Conservation (phyloP, 2,888 invertebrate genomes). For the Chrysomela aeneicollis region DNA sequence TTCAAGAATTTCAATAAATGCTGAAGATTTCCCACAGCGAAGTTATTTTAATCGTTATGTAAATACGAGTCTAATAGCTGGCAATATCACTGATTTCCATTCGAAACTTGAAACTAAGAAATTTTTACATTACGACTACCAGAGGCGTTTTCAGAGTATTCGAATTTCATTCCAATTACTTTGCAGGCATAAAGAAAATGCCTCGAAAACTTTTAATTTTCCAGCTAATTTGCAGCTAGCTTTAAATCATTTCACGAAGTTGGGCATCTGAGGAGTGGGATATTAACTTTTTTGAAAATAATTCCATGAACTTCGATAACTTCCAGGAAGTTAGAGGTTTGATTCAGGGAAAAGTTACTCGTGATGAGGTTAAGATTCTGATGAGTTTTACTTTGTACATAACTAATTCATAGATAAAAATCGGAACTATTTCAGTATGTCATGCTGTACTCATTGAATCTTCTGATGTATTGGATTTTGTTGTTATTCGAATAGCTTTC, state of each 20-base stretch:
- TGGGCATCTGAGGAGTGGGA: constrained; percentile 24
- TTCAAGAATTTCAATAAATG: no score
- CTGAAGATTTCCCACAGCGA: background rate
- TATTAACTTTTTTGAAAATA: constrained; percentile 24
- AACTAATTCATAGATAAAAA: no score
- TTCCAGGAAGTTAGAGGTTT: constrained; percentile 7
- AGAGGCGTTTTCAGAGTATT: constrained; percentile 36
- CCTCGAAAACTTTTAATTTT: constrained; percentile 42
- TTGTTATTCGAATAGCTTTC: no score
- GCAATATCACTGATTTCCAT: constrained; percentile 39
- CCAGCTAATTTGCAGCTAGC: constrained; percentile 40
- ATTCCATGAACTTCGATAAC: constrained; percentile 11
- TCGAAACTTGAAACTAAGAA: constrained; percentile 31
- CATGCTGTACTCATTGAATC: no score
- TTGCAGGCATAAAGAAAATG: constrained; percentile 26
- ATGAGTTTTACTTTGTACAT: background rate
- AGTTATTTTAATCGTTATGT: constrained; percentile 29
- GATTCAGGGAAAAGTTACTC: background rate
- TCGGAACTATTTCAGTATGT: no score
- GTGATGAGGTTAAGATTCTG: background rate
- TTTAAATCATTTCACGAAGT: constrained; percentile 39
- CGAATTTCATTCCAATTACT: constrained; percentile 34
- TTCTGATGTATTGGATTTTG: no score
- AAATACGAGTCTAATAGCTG: constrained; percentile 37
- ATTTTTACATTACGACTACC: constrained; percentile 40